Conservation (phyloP, 2,797 vertebrate species). For the Phyllotis vaccarum region DNA sequence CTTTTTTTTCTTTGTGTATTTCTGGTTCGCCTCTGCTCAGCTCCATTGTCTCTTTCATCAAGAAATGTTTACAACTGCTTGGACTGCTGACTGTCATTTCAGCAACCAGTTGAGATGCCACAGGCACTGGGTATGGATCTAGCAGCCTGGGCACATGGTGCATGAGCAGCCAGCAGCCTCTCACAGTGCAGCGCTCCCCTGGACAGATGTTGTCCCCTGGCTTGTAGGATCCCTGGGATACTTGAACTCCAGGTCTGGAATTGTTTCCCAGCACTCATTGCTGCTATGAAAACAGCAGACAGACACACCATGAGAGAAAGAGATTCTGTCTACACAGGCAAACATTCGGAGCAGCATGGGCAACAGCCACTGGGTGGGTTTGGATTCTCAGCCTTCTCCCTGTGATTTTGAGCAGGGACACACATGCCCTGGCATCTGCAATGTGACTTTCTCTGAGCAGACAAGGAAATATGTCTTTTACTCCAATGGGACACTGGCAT, state of each 20-base stretch:
- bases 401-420: background rate
- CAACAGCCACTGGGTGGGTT: accelerated
- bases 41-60: background rate
- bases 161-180: background rate
- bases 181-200: accelerated
- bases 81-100: background rate
- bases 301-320: accelerated
- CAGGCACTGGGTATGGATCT: background rate
- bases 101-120: background rate
- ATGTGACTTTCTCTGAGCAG: background rate
- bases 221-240: background rate
- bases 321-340: accelerated
- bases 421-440: background rate
- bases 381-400: accelerated
- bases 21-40: background rate
- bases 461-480: background rate
- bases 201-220: background rate
- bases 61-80: background rate
- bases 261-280: background rate
- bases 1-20: background rate
- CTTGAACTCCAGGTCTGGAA: background rate
- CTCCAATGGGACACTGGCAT: too few species aligned
- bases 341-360: accelerated
- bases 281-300: accelerated
- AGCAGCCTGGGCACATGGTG: background rate